phyloP scores from a whole-genome alignment of 1,140 invertebrate species.

The Pristionchus pacificus region DNA sequence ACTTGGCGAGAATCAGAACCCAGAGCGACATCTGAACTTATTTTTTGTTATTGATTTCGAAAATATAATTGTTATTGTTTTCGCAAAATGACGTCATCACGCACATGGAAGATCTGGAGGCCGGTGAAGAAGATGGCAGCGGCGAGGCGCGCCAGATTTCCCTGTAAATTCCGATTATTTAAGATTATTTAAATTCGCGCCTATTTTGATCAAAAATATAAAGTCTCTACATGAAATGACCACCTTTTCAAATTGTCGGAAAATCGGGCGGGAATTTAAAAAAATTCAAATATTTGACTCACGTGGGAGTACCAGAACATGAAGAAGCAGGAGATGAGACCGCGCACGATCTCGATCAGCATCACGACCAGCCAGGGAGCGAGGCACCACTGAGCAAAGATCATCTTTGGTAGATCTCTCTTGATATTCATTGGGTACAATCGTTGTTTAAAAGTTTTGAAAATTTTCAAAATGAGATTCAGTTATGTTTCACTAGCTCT shows the following conservation, averaged over 20 bases:
- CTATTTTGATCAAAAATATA: slow-evolving; percentile 15
- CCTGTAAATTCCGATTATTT: slow-evolving; percentile 28
- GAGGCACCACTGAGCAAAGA: slow-evolving; percentile 51
- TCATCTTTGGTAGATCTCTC: not conserved
- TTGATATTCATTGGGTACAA: not conserved
- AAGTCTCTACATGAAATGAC: too few species aligned
- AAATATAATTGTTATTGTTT: not conserved
- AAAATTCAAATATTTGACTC: slow-evolving; percentile 17
- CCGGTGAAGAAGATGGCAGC: slow-evolving; percentile 57
- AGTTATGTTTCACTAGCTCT: too few species aligned
- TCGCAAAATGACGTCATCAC: slow-evolving; percentile 14
- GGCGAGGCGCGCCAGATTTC: slow-evolving; percentile 52
- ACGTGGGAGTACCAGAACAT: slow-evolving; percentile 54
- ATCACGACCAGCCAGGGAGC: slow-evolving; percentile 54
- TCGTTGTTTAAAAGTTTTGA: too few species aligned
- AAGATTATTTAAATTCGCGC: slow-evolving; percentile 20
- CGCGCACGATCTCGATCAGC: slow-evolving; percentile 51
- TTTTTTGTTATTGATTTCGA: not conserved
- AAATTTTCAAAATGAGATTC: too few species aligned
- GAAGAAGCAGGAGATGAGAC: slow-evolving; percentile 50
- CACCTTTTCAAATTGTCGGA: not conserved
- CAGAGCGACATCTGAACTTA: slow-evolving; percentile 49
- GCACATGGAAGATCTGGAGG: slow-evolving; percentile 54
- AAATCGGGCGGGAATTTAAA: too few species aligned
- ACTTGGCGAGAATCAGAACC: slow-evolving; percentile 54